Evolutionary conservation across 2,888 invertebrate genomes (phyloP).

Genomic region (Chymomyza fuscimana): DNA sequence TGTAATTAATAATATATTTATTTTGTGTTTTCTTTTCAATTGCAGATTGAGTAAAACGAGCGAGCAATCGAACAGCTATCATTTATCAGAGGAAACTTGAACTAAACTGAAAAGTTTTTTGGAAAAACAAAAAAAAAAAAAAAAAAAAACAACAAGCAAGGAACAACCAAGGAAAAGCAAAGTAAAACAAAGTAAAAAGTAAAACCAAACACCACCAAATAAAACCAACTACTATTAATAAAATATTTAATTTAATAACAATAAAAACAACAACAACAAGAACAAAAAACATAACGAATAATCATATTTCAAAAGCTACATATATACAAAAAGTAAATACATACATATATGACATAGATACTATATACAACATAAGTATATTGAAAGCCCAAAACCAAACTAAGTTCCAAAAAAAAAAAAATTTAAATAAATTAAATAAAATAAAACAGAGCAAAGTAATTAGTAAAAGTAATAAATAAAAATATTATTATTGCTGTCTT

Average conservation of each 20-base stretch:
- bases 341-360: slow-evolving; percentile 30
- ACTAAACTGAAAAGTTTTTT: slow-evolving; percentile 22
- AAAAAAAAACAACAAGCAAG: slow-evolving; percentile 26
- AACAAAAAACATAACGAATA: slow-evolving; percentile 61
- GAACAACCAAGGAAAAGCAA: slow-evolving; percentile 27
- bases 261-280: slow-evolving; percentile 30
- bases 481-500: slow-evolving; percentile 77
- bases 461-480: slow-evolving; percentile 45
- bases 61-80: slow-evolving; percentile 76
- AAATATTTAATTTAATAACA: slow-evolving; percentile 49
- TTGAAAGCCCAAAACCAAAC: slow-evolving; percentile 57
- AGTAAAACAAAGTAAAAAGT: slow-evolving; percentile 34
- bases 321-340: slow-evolving; percentile 32
- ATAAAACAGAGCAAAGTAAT: slow-evolving; percentile 43
- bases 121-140: slow-evolving; percentile 28
- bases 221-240: slow-evolving; percentile 78
- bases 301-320: slow-evolving; percentile 69
- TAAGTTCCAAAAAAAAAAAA: slow-evolving; percentile 77
- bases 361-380: slow-evolving; percentile 40
- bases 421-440: slow-evolving; percentile 18
- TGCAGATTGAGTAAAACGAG: slow-evolving; percentile 74
- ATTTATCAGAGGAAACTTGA: slow-evolving; percentile 51
- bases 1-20: neutral
- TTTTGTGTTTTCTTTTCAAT: slow-evolving; percentile 22
- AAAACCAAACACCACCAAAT: slow-evolving; percentile 77